Conservation (phyloP, 2,113 vertebrate genomes). For the Spea bombifrons region DNA sequence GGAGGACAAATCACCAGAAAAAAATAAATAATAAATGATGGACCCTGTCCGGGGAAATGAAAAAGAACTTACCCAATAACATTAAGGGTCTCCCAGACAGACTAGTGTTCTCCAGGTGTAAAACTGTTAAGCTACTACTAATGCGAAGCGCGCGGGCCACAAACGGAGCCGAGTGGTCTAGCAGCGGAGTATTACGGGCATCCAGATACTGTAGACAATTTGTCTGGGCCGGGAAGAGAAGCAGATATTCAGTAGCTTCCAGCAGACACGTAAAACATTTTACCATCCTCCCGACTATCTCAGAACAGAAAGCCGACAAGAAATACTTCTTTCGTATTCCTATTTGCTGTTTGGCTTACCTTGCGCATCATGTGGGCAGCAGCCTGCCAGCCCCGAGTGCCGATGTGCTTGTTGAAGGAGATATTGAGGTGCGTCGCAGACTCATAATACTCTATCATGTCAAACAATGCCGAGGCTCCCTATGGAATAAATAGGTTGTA, state of each 20-base stretch:
- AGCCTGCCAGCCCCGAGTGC: slow-evolving; percentile 91
- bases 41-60: no score
- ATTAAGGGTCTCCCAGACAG: slow-evolving; percentile 86
- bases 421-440: slow-evolving; percentile 96
- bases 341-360: slow-evolving; percentile 62
- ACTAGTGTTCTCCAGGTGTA: slow-evolving; percentile 85
- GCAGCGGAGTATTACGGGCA: slow-evolving; percentile 81
- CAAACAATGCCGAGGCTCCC: slow-evolving; percentile 90
- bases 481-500: slow-evolving; percentile 46
- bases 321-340: no score
- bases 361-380: slow-evolving; percentile 96
- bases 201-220: slow-evolving; percentile 91
- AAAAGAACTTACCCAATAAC: slow-evolving; percentile 78
- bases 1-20: no score
- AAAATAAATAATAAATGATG: no score
- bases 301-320: no score
- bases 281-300: no score
- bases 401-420: slow-evolving; percentile 94
- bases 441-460: slow-evolving; percentile 97
- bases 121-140: slow-evolving; percentile 84
- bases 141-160: slow-evolving; percentile 89
- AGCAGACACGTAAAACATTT: no score
- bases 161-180: slow-evolving; percentile 88
- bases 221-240: slow-evolving; percentile 60
- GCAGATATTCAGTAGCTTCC: not conserved